Percentiles rank a stretch among this genome's conserved stretches.
These are phyloP conservation scores for Acanthurus lineatus DNA, from an alignment of 2,797 vertebrate species.

Conservation along the genomic window DNA sequence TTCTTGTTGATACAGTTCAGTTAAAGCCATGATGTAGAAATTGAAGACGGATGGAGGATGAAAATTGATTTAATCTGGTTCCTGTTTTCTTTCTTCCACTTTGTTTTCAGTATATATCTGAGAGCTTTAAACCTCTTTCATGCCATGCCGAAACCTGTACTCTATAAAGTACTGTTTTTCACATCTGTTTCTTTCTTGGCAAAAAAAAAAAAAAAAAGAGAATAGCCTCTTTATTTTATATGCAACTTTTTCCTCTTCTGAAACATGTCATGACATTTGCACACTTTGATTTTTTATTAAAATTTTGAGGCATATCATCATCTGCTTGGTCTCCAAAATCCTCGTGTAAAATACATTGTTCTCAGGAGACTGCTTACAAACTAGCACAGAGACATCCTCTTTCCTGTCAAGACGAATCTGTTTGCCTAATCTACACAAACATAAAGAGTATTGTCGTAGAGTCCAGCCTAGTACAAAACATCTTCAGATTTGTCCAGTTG, in stretches of 20 bases:
- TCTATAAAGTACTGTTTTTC: constrained; percentile 74
- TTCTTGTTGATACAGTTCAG: constrained; percentile 69
- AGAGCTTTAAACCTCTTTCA: constrained; percentile 79
- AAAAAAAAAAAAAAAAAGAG: constrained; percentile 58
- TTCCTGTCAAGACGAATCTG: constrained; percentile 67
- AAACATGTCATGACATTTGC: constrained; percentile 48
- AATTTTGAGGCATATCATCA: constrained; percentile 65
- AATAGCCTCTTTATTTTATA: constrained; percentile 52
- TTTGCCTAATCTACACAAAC: constrained; percentile 64
- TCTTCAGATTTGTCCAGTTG: constrained; percentile 3
- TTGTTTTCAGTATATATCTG: constrained; percentile 80
- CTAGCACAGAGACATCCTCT: constrained; percentile 45
- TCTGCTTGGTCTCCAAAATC: constrained; percentile 45
- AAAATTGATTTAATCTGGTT: constrained; percentile 84
- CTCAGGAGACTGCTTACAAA: constrained; percentile 60
- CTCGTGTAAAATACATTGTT: constrained; percentile 69
- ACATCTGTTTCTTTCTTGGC: constrained; percentile 81
- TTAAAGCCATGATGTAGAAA: constrained; percentile 73
- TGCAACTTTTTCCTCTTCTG: constrained; percentile 56
- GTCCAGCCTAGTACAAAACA: constrained; percentile 7
- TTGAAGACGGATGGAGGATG: constrained; percentile 80
- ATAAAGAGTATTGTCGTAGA: constrained; percentile 13
- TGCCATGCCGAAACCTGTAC: constrained; percentile 78
- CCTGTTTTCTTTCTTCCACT: constrained; percentile 79
- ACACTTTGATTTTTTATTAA: constrained; percentile 68